Base-by-base conservation (phyloP, 2,888 invertebrate species). In the Eulithis testata region DNA sequence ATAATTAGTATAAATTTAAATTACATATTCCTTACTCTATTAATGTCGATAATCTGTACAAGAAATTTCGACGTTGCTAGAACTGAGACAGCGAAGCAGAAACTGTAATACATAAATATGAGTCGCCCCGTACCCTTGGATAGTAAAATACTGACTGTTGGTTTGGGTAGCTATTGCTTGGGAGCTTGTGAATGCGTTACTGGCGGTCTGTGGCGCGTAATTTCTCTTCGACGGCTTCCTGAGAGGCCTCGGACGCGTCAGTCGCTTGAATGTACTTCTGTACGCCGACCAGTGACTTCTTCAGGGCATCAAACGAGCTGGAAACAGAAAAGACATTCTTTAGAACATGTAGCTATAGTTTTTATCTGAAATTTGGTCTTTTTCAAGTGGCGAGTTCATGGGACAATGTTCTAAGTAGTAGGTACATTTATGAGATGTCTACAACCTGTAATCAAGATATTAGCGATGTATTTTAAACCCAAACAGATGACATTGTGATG, bases 231-330 rank as follows among this genome's bases (percentile, higher is more conserved):
- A 98, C 98, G 76, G 97, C 97, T 89, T 98, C 98, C 85, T 97
- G 97, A 75, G 97, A 97, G 75, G 98, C 97, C 94, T 99, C 99
- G 77, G 98, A 97, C 83, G 97, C 95, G 91, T 99, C 98, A 85
- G 98, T 98, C 84, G 98, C 98, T 94, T 98, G 99, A 90, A 99
- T 97, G 94, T 98, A 98, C 95, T 98, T 98, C 94, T 98, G 98
- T 78, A 99, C 97, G 83, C 99, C 99, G 73, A 98, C 98, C 88
- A 99, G 94, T 70, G 98, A 97, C 91, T 98, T 98, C 95, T 99
- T 99, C 89, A 99, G 95, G 84, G 99, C 99, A 93, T 99, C 98
- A 87, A 99, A 99, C 80, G 99, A 99, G 95, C 98, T 98, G 90
- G 0, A 66, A 68, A 77, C 57, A 51, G 45, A 3, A 4, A 47